Evolutionary conservation across 2,797 vertebrate genomes (phyloP).

Genomic region (Chelonia mydas): DNA sequence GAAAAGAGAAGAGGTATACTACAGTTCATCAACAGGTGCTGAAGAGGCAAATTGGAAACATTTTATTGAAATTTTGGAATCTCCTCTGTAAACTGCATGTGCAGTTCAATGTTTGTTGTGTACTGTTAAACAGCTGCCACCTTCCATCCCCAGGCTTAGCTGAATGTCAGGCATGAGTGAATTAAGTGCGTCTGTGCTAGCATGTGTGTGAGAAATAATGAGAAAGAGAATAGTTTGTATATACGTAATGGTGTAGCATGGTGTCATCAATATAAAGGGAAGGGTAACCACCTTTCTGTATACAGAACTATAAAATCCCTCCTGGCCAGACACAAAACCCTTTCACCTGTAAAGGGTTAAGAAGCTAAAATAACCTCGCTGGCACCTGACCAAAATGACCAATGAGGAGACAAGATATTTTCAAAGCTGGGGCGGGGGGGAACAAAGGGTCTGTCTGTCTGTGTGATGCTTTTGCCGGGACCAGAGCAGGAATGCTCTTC

Average conservation of each 20-base stretch:
- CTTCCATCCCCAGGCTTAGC: neutral
- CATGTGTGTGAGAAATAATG: neutral
- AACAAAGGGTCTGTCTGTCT: too few relatives aligned
- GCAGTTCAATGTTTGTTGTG: neutral
- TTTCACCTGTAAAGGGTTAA: too few relatives aligned
- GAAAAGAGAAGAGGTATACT: conserved; percentile 34
- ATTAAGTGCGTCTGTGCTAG: neutral
- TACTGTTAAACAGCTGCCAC: neutral
- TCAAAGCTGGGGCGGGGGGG: too few relatives aligned
- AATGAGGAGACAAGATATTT: too few relatives aligned
- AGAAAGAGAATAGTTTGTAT: neutral
- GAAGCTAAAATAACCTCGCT: too few relatives aligned
- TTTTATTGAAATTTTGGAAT: neutral
- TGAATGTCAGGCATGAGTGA: neutral
- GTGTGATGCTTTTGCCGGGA: too few relatives aligned
- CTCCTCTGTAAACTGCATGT: neutral
- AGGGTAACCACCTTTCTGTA: too few relatives aligned
- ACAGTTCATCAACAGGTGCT: neutral
- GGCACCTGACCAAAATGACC: too few relatives aligned
- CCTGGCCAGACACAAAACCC: too few relatives aligned
- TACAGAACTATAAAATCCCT: too few relatives aligned
- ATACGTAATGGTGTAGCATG: neutral
- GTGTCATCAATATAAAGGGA: too few relatives aligned
- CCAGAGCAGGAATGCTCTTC: too few relatives aligned
- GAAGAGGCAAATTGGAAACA: conserved; percentile 19